A percentile compares a stretch with the other conserved stretches of the same genome.
phyloP scores from a whole-genome alignment of 2,113 vertebrate species.

The Parotia lawesii region DNA sequence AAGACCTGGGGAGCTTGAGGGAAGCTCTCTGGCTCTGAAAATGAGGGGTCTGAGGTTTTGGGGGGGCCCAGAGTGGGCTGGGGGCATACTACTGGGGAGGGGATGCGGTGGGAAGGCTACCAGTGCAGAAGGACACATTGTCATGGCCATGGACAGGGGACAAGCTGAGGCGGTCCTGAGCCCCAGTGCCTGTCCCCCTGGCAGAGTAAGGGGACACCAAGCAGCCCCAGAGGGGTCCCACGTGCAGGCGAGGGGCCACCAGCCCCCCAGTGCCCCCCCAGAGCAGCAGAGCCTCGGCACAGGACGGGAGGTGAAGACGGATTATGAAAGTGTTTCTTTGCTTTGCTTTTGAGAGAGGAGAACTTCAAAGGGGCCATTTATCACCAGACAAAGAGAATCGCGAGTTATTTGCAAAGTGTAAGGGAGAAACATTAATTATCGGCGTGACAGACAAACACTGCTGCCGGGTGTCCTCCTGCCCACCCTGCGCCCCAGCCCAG shows the following conservation, averaged over 20 bases:
- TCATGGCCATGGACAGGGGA: not conserved
- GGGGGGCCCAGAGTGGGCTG: not conserved
- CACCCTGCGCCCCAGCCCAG: not conserved
- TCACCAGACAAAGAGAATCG: constrained; percentile 52
- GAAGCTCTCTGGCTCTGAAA: not conserved
- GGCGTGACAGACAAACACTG: not conserved
- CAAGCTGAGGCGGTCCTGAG: fast-evolving
- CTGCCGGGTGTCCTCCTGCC: constrained; percentile 19
- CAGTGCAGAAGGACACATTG: fast-evolving
- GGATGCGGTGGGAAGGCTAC: not conserved
- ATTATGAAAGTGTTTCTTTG: constrained; percentile 57
- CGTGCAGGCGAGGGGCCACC: not conserved
- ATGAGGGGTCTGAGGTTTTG: not conserved
- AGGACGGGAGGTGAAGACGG: not conserved
- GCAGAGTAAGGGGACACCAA: not conserved
- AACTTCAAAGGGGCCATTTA: constrained; percentile 60
- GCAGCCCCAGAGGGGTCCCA: not conserved
- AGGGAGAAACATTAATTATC: constrained; percentile 46
- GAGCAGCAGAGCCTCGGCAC: not conserved
- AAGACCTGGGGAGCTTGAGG: fast-evolving
- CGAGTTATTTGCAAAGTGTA: constrained; percentile 38
- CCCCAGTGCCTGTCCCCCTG: fast-evolving
- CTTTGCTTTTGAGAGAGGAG: constrained; percentile 54
- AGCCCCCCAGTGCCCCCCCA: not conserved
- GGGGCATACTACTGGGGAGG: fast-evolving